Evolutionary conservation across 1,140 invertebrate species (phyloP).

Genomic region (Sesamia nonagrioides): DNA sequence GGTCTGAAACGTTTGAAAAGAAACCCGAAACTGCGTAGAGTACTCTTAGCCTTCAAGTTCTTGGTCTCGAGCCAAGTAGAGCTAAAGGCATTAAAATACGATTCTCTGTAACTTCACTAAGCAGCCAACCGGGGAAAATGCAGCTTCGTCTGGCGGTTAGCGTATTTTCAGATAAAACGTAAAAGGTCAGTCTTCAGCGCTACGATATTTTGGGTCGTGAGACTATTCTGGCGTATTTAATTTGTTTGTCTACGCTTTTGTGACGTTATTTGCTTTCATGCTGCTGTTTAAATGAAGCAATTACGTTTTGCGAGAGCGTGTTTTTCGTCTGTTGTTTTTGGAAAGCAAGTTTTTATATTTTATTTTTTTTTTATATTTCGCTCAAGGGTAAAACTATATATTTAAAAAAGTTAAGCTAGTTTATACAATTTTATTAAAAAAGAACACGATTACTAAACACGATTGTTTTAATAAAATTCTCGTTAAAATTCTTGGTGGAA

Average conservation of each 20-base stretch:
- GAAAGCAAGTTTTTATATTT: background rate
- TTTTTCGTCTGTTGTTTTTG: constrained; percentile 1
- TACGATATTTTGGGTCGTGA: background rate
- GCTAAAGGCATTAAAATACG: constrained; percentile 18
- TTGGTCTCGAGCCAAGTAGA: constrained; percentile 6
- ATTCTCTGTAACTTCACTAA: background rate
- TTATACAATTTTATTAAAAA: no score
- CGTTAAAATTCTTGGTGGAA: no score
- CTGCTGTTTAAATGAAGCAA: constrained; percentile 13
- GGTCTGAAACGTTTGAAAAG: background rate
- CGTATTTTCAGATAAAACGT: constrained; percentile 27
- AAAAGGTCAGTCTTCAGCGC: constrained; percentile 2
- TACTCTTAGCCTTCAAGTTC: constrained; percentile 3
- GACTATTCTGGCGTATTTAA: constrained; percentile 10
- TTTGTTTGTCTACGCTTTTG: constrained; percentile 13
- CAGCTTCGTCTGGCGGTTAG: background rate
- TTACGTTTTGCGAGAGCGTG: background rate
- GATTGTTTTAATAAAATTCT: no score
- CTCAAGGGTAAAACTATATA: background rate
- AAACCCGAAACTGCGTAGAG: background rate
- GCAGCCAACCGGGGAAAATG: background rate
- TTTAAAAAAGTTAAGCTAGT: no score
- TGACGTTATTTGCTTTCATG: constrained; percentile 1
- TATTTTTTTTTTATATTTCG: background rate
- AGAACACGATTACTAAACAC: no score